Percentiles rank a stretch among this genome's conserved stretches.
phyloP scores from a whole-genome alignment of 1,140 invertebrate genomes.

The Oreohelix idahoensis region DNA sequence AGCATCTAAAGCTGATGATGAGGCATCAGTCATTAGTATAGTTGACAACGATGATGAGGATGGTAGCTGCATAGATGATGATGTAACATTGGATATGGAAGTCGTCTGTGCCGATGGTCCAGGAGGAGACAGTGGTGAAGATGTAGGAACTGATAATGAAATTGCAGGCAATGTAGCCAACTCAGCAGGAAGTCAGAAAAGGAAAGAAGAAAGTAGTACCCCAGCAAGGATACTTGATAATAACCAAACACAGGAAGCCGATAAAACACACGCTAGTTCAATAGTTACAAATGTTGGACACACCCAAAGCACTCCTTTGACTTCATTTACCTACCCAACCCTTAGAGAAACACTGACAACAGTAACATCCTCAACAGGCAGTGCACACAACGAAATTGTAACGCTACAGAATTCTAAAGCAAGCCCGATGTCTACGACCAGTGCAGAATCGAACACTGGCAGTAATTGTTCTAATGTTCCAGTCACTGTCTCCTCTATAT shows the following conservation, averaged over 20 bases:
- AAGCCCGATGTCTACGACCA: not conserved
- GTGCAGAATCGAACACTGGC: not conserved
- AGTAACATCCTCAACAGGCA: not conserved
- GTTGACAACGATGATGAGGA: constrained; percentile 49
- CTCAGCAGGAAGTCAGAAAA: not conserved
- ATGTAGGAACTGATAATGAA: constrained; percentile 1
- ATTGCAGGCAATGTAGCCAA: not conserved
- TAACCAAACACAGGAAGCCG: not conserved
- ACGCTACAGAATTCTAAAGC: not conserved
- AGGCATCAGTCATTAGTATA: not conserved
- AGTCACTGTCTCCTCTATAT: not conserved
- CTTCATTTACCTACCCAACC: not conserved
- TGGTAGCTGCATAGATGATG: constrained; percentile 35
- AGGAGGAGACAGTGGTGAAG: constrained; percentile 8
- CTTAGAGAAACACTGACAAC: not conserved
- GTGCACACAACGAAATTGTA: not conserved
- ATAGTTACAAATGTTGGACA: not conserved
- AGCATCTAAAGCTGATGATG: constrained; percentile 6
- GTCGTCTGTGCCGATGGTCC: constrained; percentile 12
- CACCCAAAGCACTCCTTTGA: not conserved
- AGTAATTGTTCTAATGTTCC: not conserved
- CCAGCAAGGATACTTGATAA: not conserved
- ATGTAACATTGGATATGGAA: constrained; percentile 51
- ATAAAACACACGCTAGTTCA: not conserved
- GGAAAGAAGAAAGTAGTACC: not conserved